Evolutionary conservation across 1,140 invertebrate genomes (phyloP).

Genomic region (Lepidurus apus): DNA sequence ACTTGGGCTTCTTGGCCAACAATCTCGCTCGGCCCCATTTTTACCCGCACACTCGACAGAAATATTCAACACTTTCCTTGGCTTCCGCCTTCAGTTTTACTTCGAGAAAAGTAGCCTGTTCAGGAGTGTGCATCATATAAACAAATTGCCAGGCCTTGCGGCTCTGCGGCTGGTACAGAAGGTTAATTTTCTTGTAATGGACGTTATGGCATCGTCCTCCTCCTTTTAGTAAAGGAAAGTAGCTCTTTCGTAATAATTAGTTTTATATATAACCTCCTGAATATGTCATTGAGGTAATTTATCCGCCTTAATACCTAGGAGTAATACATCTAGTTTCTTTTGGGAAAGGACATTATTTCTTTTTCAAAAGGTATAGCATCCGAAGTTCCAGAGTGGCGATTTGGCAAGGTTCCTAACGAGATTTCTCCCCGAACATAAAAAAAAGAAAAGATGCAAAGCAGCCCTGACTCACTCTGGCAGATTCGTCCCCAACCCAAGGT

Average conservation of each 20-base stretch:
- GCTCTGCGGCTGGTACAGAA: neutral
- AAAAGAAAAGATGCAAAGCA: neutral
- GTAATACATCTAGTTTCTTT: constrained; percentile 11
- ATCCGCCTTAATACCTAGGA: neutral
- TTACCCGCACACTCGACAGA: constrained; percentile 15
- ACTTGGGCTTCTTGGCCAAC: constrained; percentile 20
- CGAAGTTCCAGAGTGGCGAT: neutral
- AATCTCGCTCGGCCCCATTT: constrained; percentile 9
- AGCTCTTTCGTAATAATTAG: neutral
- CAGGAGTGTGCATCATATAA: neutral
- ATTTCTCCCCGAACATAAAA: neutral
- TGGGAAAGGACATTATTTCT: neutral
- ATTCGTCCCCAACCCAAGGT: constrained; percentile 17
- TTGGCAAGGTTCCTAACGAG: constrained; percentile 6
- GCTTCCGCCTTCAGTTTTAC: constrained; percentile 3
- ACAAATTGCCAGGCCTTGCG: neutral
- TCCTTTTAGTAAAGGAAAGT: no score
- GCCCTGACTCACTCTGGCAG: constrained; percentile 11
- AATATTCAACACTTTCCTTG: constrained; percentile 22
- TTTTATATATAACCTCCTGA: neutral
- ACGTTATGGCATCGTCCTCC: no score
- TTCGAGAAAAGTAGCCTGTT: neutral
- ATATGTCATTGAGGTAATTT: neutral
- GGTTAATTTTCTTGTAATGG: no score
- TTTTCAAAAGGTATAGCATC: neutral